Evolutionary conservation across 2,113 vertebrate genomes (phyloP).

Genomic region (Azemiops feae): DNA sequence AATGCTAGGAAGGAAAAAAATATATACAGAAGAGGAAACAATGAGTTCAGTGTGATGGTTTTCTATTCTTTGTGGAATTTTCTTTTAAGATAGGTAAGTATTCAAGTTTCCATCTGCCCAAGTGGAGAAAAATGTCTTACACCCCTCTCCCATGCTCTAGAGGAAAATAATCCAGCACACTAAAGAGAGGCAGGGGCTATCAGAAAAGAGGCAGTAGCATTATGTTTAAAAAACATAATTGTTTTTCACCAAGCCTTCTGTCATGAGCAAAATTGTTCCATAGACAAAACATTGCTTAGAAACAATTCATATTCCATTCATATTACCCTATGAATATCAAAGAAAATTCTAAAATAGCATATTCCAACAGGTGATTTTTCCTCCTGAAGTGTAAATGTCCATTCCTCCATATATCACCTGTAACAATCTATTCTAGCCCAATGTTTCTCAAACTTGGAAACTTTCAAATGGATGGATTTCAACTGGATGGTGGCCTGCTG

Average conservation of each 20-base stretch:
- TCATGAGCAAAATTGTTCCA: neutral
- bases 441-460: neutral
- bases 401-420: neutral
- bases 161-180: neutral
- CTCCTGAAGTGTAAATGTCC: neutral
- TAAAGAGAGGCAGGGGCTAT: neutral
- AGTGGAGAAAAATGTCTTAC: neutral
- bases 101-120: neutral
- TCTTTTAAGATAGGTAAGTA: neutral
- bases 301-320: neutral
- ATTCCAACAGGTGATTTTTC: neutral
- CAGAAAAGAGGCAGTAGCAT: neutral
- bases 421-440: neutral
- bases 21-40: neutral
- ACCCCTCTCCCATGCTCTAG: neutral
- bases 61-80: neutral
- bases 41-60: neutral
- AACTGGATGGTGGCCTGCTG: neutral
- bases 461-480: neutral
- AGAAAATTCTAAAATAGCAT: neutral
- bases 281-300: neutral
- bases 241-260: neutral
- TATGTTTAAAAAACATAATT: neutral
- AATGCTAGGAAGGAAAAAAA: too few relatives aligned
- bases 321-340: neutral